Conservation (phyloP, 2,797 vertebrate genomes). For the Prunella strophiata region DNA sequence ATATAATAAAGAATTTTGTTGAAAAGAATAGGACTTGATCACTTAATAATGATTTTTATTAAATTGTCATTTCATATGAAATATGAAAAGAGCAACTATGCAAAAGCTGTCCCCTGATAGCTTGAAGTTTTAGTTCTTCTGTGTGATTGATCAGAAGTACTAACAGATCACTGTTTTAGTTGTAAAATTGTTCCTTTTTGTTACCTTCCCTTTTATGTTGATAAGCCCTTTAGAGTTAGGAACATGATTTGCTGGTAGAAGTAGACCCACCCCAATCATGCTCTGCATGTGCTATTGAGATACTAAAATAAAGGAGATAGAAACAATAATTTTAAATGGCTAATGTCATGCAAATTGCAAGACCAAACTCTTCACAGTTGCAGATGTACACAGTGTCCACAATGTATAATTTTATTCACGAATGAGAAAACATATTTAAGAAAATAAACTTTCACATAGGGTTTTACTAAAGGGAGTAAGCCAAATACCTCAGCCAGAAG, state of each 20-base stretch:
- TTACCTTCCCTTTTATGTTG: background rate
- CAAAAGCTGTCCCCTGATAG: background rate
- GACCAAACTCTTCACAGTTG: background rate
- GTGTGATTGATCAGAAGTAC: background rate
- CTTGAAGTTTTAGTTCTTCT: background rate
- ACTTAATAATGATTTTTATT: background rate
- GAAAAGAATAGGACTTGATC: background rate
- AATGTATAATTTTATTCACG: background rate
- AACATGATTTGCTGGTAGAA: background rate
- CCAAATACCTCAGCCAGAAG: background rate
- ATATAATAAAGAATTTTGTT: background rate
- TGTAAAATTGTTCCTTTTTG: background rate
- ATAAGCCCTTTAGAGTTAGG: background rate
- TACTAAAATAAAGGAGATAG: background rate
- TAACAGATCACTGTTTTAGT: background rate
- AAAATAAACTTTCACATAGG: background rate
- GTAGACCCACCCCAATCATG: background rate
- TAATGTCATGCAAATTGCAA: background rate
- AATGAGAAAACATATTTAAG: background rate
- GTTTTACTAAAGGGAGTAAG: background rate
- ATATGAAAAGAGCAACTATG: background rate
- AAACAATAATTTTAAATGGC: background rate
- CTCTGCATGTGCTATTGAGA: background rate
- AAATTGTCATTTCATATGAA: background rate
- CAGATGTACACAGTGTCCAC: background rate